Evolutionary conservation across 2,797 vertebrate genomes (phyloP), one percentile per base, ranked within the genome.

Genomic region (Otolemur crassicaudatus): DNA sequence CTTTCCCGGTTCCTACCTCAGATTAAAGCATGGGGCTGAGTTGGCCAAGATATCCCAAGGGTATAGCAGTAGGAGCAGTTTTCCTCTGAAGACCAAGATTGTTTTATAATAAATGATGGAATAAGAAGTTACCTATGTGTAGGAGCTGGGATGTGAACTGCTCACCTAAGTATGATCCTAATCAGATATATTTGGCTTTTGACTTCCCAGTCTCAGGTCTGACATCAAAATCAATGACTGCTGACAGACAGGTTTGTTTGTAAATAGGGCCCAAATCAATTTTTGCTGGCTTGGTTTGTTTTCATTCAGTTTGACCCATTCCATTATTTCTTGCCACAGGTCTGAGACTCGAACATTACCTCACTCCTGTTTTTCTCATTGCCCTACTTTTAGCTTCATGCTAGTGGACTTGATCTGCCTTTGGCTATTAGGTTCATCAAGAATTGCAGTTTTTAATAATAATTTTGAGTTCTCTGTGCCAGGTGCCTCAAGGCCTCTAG

Each of bases 381-480:
- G 69, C 19, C 56, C 88, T 83, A 87, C 43, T 96, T 96, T 63
- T 76, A 88, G 40, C 8, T 92, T 56, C 19, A 67, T 82, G 65
- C 61, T 89, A 1, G 34, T 92, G 63, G 37, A 86, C 56, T 80
- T 69, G 37, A 87, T 94, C 56, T 95, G 92, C 92, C 67, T 84
- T 87, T 87, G 73, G 87, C 81, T 90, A 37, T 87, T 87, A 91
- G 80, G 67, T 63, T 96, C 75, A 92, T 97, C 85, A 90, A 87
- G 79, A 31, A 49, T 85, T 94, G 87, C 29, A 75, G 43, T 77
- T 94, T 96, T 92, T 31, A 88, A 53, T 93, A 95, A 93, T 94
- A 95, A 96, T 65, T 97, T 92, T 70, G 43, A 80, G 19, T 87
- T 92, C 34, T 97, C 56, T 84, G 9, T 69, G 77, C 84, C 91